Evolutionary conservation across 2,888 invertebrate species (phyloP).

Genomic region (Eucera pruinosa): DNA sequence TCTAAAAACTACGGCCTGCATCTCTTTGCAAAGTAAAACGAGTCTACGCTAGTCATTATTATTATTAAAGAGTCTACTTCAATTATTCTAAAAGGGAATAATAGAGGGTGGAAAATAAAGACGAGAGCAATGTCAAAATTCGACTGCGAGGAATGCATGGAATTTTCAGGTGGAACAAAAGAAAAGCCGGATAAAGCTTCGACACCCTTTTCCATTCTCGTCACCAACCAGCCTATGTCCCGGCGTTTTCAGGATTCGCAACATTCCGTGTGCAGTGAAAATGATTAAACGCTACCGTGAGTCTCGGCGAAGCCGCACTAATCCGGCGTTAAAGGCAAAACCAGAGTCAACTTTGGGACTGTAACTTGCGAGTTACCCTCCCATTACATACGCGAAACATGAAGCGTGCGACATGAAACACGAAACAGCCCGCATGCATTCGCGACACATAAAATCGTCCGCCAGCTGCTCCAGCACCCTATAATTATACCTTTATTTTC

Average conservation of each 20-base stretch:
- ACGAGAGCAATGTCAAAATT: not conserved
- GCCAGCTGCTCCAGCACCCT: constrained; percentile 32
- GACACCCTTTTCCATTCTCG: constrained; percentile 15
- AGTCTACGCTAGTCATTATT: no score
- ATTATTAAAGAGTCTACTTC: no score
- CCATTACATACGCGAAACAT: constrained; percentile 70
- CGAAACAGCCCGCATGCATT: constrained; percentile 54
- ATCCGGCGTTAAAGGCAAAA: constrained; percentile 82
- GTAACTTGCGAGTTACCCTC: constrained; percentile 73
- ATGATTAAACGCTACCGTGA: constrained; percentile 81
- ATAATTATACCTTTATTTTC: constrained; percentile 46
- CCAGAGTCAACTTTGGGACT: constrained; percentile 76
- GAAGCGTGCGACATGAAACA: constrained; percentile 60
- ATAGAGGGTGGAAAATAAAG: no score
- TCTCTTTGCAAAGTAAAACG: no score
- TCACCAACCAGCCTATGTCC: constrained; percentile 3
- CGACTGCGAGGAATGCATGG: not conserved
- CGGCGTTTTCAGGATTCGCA: constrained; percentile 58
- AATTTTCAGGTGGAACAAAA: constrained; percentile 57
- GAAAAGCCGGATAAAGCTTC: constrained; percentile 67
- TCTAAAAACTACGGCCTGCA: no score
- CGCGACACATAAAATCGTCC: constrained; percentile 40
- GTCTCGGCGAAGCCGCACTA: constrained; percentile 80
- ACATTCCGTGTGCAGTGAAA: constrained; percentile 76
- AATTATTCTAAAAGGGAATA: not conserved